Evolutionary conservation across 2,113 vertebrate species (phyloP), one percentile per base, ranked within the genome.

Genomic region (Coregonus clupeaformis): DNA sequence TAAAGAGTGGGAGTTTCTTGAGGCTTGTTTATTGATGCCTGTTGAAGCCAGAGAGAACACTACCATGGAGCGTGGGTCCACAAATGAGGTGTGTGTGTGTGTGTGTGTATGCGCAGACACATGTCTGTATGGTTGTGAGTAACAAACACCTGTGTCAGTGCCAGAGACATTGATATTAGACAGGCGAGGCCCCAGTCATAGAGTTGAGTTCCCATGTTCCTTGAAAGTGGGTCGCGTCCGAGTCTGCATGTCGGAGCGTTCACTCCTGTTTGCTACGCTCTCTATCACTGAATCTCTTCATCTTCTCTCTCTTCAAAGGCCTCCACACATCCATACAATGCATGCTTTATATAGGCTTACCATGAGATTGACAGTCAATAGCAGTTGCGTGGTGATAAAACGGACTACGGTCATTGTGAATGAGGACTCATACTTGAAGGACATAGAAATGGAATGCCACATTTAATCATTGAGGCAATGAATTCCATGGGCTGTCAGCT

Each of bases 141-240:
- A 76, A 67, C 88, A 83, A 80, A 67, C 75, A 87, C 89, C 80
- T 81, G 91, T 87, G 75, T n/a, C n/a, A 27, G 27, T 27, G 1
- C 36, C 25, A 65, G 47, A 25, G 13, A 52, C 16, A 4, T 52
- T 68, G 63, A 55, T 66, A 65, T 32, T 72, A 30, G 14, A 52
- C 49, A 52, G 14, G 49, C 49, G 16, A 52, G 49, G 13, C 49
- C 71, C 71, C 11, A 64, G 70, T 45, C 67, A 64, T 59, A 62
- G 63, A 18, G 63, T 65, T 29, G 42, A 70, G 76, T 74, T 71
- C 69, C 74, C 68, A 74, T 80, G 69, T 69, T 45, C 2, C 47
- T 47, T 49, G 77, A 84, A 75, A 65, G 74, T 32, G 71, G 84
- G 76, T 88, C 77, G 47, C 47, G 77, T 81, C 75, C 36, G 11